Conservation (phyloP, 2,113 vertebrate species). For the Procavia capensis region DNA sequence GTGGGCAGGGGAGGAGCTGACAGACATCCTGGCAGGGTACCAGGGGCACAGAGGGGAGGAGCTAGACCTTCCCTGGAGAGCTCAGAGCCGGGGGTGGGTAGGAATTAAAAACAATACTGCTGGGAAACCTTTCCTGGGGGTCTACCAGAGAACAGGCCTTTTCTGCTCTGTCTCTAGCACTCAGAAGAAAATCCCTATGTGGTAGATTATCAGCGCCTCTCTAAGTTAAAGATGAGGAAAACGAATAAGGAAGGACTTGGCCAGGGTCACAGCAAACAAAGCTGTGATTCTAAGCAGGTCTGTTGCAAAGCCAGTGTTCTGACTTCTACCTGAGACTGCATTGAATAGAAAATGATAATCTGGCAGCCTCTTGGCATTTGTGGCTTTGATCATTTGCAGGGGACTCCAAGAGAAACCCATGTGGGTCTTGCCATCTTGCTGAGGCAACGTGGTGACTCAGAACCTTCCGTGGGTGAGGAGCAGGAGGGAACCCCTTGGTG, state of each 20-base stretch:
- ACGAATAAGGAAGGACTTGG: neutral
- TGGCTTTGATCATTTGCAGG: neutral
- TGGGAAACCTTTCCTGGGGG: neutral
- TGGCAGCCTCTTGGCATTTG: neutral
- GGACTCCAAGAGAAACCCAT: neutral
- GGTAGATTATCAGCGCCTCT: neutral
- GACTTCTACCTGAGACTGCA: neutral
- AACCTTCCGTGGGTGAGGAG: neutral
- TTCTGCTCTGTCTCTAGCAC: neutral
- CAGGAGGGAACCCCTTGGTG: neutral
- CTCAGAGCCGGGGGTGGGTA: neutral
- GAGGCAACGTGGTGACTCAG: neutral
- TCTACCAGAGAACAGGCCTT: neutral
- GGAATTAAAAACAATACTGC: neutral
- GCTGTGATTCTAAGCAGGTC: neutral
- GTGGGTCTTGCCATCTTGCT: neutral
- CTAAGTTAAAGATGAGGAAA: constrained; percentile 11
- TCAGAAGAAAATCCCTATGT: neutral
- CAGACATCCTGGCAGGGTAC: neutral
- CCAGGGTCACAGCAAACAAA: constrained; percentile 1
- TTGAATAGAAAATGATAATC: neutral
- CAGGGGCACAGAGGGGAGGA: neutral
- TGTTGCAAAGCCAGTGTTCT: neutral
- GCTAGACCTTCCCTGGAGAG: neutral
- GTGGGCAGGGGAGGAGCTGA: neutral